phyloP scores from a whole-genome alignment of 2,888 invertebrate genomes.

The Nomada fucata region DNA sequence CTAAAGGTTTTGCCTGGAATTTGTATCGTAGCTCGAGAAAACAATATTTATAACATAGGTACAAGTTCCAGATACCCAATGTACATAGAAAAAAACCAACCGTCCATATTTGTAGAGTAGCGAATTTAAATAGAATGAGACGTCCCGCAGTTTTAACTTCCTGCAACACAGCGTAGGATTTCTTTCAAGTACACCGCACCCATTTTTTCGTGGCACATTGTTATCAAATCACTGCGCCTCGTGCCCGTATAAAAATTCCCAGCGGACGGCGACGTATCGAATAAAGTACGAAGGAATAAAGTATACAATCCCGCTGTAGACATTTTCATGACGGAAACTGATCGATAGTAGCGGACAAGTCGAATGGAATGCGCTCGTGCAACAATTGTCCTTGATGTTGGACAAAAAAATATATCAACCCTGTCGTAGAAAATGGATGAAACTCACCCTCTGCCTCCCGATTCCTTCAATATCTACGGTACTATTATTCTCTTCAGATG shows the following conservation, averaged over 20 bases:
- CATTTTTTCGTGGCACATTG: background rate
- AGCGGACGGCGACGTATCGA: constrained; percentile 11
- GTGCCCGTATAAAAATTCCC: constrained; percentile 36
- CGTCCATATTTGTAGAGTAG: background rate
- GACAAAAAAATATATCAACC: constrained; percentile 7
- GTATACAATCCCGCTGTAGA: constrained; percentile 32
- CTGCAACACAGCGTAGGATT: background rate
- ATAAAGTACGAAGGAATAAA: constrained; percentile 25
- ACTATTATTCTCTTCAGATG: background rate
- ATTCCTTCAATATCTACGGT: background rate
- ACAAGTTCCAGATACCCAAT: too few relatives aligned
- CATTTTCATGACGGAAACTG: constrained; percentile 20
- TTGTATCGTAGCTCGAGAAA: too few relatives aligned
- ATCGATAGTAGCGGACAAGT: constrained; percentile 41
- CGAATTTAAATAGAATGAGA: background rate
- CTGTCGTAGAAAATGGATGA: background rate
- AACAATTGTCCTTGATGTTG: background rate
- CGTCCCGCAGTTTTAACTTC: background rate
- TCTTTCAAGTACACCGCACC: background rate
- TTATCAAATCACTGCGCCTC: constrained; percentile 19
- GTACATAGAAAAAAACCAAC: background rate
- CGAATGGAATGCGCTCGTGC: constrained; percentile 1
- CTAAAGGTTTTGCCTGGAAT: too few relatives aligned
- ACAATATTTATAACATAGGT: too few relatives aligned
- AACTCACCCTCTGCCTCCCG: background rate